A percentile compares a stretch with the other conserved stretches of the same genome.
phyloP scores from a whole-genome alignment of 2,113 vertebrate species.

The Nanorana parkeri region DNA sequence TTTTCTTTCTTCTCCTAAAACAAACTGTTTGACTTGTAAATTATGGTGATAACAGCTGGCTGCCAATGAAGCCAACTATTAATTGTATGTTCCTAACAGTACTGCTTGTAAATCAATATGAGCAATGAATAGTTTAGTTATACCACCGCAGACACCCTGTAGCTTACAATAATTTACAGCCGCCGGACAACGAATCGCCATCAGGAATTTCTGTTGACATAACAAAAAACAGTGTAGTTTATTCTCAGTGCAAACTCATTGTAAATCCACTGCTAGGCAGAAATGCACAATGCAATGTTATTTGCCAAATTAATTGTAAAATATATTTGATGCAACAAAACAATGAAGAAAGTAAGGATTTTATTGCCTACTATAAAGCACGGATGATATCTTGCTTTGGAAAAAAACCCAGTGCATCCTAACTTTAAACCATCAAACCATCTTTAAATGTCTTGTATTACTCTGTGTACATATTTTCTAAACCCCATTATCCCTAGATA shows the following conservation, averaged over 20 bases:
- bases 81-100: slow-evolving; percentile 77
- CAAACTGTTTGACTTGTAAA: slow-evolving; percentile 71
- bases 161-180: slow-evolving; percentile 72
- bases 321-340: slow-evolving; percentile 12
- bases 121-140: slow-evolving; percentile 71
- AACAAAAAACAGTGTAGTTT: slow-evolving; percentile 54
- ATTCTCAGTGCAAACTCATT: slow-evolving; percentile 33
- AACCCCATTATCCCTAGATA: too few relatives aligned
- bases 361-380: slow-evolving; percentile 19
- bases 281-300: slow-evolving; percentile 42
- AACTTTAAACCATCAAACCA: background rate
- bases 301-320: slow-evolving; percentile 22
- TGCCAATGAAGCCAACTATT: slow-evolving; percentile 79
- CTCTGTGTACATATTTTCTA: too few relatives aligned
- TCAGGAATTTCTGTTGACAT: slow-evolving; percentile 63
- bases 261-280: slow-evolving; percentile 39
- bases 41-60: slow-evolving; percentile 80
- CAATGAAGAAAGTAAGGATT: slow-evolving; percentile 8
- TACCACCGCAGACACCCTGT: slow-evolving; percentile 65
- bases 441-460: too few relatives aligned
- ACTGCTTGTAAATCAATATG: slow-evolving; percentile 77
- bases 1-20: slow-evolving; percentile 50
- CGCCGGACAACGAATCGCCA: slow-evolving; percentile 62
- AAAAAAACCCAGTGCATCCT: background rate
- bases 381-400: background rate